A percentile compares a stretch with the other conserved stretches of the same genome.
phyloP scores from a whole-genome alignment of 2,888 invertebrate genomes.

The Dilophus febrilis region DNA sequence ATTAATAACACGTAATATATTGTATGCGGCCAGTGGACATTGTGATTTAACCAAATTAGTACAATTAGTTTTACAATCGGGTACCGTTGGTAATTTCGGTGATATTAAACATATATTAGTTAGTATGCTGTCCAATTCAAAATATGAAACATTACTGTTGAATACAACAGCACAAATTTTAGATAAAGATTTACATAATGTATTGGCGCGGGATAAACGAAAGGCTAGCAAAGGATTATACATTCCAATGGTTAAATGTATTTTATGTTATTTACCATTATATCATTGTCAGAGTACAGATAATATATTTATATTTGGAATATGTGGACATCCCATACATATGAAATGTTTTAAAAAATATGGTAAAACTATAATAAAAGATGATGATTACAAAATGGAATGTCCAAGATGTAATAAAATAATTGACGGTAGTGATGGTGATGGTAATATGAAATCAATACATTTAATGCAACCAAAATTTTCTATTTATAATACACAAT shows the following conservation, averaged over 20 bases:
- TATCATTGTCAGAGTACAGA: constrained; percentile 18
- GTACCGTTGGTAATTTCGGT: constrained; percentile 37
- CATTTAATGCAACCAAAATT: not conserved
- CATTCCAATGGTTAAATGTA: constrained; percentile 25
- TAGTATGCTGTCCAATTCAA: constrained; percentile 59
- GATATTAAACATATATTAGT: constrained; percentile 40
- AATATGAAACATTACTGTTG: constrained; percentile 55
- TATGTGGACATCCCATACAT: constrained; percentile 27
- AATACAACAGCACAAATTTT: constrained; percentile 47
- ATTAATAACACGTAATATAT: constrained; percentile 29
- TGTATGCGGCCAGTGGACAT: constrained; percentile 38
- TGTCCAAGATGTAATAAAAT: not conserved
- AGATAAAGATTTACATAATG: constrained; percentile 48
- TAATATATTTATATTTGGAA: constrained; percentile 20
- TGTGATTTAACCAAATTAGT: constrained; percentile 39
- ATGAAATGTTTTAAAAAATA: constrained; percentile 16
- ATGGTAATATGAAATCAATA: not conserved
- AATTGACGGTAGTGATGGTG: not conserved
- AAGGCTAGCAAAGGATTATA: constrained; percentile 23
- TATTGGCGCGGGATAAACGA: constrained; percentile 20
- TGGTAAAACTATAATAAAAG: not conserved
- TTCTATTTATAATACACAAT: no score
- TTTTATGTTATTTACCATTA: constrained; percentile 23
- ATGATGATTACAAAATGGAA: not conserved
- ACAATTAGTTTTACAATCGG: constrained; percentile 38